phyloP scores from a whole-genome alignment of 2,113 vertebrate species.

The Coptodon bakossiorum region DNA sequence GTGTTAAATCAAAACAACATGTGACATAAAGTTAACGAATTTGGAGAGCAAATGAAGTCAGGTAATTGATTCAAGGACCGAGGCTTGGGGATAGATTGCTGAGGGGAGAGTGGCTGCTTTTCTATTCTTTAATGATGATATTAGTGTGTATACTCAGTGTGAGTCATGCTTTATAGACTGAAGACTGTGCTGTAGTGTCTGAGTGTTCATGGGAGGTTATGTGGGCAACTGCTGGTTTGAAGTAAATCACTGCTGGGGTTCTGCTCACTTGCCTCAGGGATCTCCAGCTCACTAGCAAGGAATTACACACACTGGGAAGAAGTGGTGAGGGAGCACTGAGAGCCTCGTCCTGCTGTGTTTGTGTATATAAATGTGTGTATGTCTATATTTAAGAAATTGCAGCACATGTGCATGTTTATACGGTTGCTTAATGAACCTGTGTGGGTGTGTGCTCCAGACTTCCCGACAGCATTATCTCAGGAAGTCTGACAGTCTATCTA shows the following conservation, averaged over 20 bases:
- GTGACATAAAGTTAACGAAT: constrained; percentile 10
- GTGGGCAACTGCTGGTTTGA: not conserved
- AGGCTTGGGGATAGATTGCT: constrained; percentile 6
- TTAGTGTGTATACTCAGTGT: constrained; percentile 4
- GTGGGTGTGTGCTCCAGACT: constrained; percentile 36
- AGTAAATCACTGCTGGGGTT: constrained; percentile 48
- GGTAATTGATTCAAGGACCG: constrained; percentile 40
- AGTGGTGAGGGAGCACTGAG: not conserved
- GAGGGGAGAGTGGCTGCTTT: not conserved
- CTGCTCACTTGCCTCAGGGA: constrained; percentile 7
- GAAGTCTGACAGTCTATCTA: constrained; percentile 1
- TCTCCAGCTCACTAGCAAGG: constrained; percentile 19
- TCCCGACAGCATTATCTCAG: constrained; percentile 16
- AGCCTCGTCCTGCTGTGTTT: constrained; percentile 24
- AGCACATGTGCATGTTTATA: constrained; percentile 18
- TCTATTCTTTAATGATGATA: not conserved
- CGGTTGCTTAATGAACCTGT: constrained; percentile 9
- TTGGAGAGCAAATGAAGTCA: not conserved
- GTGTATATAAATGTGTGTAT: constrained; percentile 19
- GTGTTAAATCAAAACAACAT: constrained; percentile 33
- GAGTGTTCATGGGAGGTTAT: not conserved
- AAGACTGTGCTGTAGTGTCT: constrained; percentile 9
- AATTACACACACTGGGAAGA: constrained; percentile 18
- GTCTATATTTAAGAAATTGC: constrained; percentile 1
- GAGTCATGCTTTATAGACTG: constrained; percentile 49